Conservation (phyloP, 2,888 invertebrate species). For the Furcula furcula region DNA sequence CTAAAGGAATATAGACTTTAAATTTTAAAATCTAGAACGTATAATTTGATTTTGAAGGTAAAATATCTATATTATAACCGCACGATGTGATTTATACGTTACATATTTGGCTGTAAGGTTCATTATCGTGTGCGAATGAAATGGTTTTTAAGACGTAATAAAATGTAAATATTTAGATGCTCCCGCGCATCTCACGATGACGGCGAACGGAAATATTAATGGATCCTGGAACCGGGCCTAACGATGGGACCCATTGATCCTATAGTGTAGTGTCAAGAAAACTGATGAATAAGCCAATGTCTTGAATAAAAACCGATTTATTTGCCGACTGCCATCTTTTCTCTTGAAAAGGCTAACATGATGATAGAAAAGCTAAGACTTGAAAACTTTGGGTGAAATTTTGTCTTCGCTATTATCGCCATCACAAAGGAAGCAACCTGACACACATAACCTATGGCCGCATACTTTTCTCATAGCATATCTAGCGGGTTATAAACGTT, state of each 20-base stretch:
- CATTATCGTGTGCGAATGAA: constrained; percentile 18
- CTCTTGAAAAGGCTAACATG: too few species aligned
- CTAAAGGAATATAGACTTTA: constrained; percentile 14
- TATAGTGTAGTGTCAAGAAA: constrained; percentile 43
- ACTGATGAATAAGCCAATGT: too few species aligned
- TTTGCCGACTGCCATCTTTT: too few species aligned
- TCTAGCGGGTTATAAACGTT: too few species aligned
- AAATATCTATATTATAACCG: not conserved
- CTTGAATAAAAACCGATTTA: too few species aligned
- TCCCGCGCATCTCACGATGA: constrained; percentile 68
- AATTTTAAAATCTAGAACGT: not conserved
- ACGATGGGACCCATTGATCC: constrained; percentile 76
- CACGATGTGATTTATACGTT: not conserved
- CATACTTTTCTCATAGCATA: too few species aligned
- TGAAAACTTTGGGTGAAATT: too few species aligned
- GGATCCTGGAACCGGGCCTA: constrained; percentile 76
- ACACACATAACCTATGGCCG: too few species aligned
- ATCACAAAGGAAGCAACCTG: too few species aligned
- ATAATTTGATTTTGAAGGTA: not conserved
- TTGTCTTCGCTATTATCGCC: too few species aligned
- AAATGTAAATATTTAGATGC: constrained; percentile 37
- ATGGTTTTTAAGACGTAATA: constrained; percentile 31
- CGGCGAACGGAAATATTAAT: constrained; percentile 79
- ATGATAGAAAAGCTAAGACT: too few species aligned
- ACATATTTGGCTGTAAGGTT: constrained; percentile 17